These are phyloP conservation scores for Typhlichthys subterraneus DNA, from an alignment of 2,797 vertebrate genomes.

Conservation along the genomic window DNA sequence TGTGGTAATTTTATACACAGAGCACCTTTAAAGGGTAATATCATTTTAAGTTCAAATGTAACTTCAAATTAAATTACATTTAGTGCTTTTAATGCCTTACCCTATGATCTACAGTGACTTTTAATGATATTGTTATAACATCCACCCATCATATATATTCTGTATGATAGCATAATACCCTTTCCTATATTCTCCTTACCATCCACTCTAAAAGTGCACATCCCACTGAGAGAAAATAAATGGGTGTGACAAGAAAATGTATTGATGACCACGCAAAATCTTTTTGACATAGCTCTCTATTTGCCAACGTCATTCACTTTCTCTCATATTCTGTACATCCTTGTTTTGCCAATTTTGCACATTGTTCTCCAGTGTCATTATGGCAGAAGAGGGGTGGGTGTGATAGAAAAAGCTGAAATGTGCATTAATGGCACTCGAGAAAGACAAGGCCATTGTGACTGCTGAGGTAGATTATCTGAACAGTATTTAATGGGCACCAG, in stretches of 20 bases:
- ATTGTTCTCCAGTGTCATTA: slow-evolving; percentile 29
- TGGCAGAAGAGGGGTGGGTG: slow-evolving; percentile 35
- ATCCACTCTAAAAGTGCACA: slow-evolving; percentile 12
- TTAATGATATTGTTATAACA: too few species aligned
- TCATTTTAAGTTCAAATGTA: too few species aligned
- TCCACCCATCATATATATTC: too few species aligned
- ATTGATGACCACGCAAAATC: slow-evolving; percentile 3
- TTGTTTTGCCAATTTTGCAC: slow-evolving; percentile 24
- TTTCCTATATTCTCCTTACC: slow-evolving; percentile 5
- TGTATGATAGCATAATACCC: slow-evolving; percentile 13
- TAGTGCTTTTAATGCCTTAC: too few species aligned
- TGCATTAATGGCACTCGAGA: background rate
- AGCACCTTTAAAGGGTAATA: too few species aligned
- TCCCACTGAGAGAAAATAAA: slow-evolving; percentile 18
- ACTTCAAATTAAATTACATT: too few species aligned
- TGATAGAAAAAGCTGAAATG: slow-evolving; percentile 29
- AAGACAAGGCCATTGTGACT: slow-evolving; percentile 35
- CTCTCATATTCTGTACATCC: slow-evolving; percentile 10
- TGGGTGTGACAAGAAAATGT: background rate
- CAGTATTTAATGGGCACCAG: slow-evolving; percentile 27
- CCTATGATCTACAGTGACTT: too few species aligned
- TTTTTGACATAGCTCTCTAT: slow-evolving; percentile 3
- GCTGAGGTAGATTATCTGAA: slow-evolving; percentile 64
- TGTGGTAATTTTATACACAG: too few species aligned
- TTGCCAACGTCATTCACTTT: slow-evolving; percentile 21